phyloP scores from a whole-genome alignment of 2,113 vertebrate genomes.

The Xiphorhynchus elegans region DNA sequence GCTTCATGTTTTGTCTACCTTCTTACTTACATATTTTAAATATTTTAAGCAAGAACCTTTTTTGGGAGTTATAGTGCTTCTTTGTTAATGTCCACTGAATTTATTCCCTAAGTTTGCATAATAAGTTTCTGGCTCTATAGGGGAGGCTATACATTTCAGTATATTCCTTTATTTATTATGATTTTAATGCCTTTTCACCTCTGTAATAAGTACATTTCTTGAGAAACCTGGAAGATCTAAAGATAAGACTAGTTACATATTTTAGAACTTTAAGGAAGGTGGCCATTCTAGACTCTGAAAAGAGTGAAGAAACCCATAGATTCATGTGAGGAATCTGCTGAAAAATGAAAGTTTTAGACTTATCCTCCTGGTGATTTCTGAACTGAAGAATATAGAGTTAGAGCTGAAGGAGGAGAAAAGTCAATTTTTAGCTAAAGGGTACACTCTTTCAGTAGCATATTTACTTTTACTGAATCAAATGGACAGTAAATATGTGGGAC shows the following conservation, averaged over 20 bases:
- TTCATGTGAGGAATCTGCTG: not conserved
- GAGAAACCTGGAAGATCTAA: not conserved
- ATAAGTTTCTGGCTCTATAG: not conserved
- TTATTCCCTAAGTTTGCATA: not conserved
- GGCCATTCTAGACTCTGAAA: not conserved
- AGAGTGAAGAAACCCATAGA: not conserved
- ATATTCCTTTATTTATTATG: not conserved
- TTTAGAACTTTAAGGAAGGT: not conserved
- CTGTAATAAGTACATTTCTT: not conserved
- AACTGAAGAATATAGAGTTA: not conserved
- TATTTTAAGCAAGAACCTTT: not conserved
- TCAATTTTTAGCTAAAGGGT: not conserved
- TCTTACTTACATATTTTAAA: not conserved
- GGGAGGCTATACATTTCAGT: not conserved
- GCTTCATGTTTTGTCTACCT: not conserved
- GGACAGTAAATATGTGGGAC: not conserved
- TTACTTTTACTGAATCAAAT: not conserved
- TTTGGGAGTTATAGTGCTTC: not conserved
- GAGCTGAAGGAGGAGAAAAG: not conserved
- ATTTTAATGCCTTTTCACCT: not conserved
- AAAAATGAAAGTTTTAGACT: not conserved
- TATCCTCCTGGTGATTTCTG: not conserved
- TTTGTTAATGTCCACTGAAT: not conserved
- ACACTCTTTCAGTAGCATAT: not conserved
- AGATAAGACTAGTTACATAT: not conserved